A percentile compares a stretch with the other conserved stretches of the same genome.
Evolutionary conservation across 2,888 invertebrate genomes (phyloP).

Genomic region (Mythimna albipuncta): DNA sequence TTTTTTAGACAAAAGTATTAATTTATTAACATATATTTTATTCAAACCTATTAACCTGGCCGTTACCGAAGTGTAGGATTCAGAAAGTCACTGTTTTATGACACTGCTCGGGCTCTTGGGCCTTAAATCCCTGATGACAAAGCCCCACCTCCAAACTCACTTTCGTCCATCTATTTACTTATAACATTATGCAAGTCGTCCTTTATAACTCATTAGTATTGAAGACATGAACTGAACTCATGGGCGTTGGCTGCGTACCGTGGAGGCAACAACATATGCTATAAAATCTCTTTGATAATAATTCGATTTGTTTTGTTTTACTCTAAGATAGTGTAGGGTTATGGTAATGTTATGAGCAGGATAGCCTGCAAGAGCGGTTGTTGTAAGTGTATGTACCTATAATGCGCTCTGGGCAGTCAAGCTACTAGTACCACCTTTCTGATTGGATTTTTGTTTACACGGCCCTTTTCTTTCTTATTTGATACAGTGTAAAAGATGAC

Average conservation of each 20-base stretch:
- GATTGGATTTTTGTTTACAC: background rate
- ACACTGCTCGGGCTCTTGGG: too few species aligned
- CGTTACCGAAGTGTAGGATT: too few species aligned
- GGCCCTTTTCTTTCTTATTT: background rate
- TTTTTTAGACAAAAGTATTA: too few species aligned
- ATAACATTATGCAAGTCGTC: conserved; percentile 15
- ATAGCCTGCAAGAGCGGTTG: conserved; percentile 1
- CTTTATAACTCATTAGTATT: conserved; percentile 20
- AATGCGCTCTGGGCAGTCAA: background rate
- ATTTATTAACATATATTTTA: too few species aligned
- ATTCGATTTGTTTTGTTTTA: conserved; percentile 29
- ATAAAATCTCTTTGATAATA: conserved; percentile 40
- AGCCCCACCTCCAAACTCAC: background rate
- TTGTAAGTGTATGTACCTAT: background rate
- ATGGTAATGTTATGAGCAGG: conserved; percentile 22
- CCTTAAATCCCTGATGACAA: background rate
- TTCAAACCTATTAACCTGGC: too few species aligned
- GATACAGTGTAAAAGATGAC: too few species aligned
- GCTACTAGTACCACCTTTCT: background rate
- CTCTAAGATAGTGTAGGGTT: conserved; percentile 21
- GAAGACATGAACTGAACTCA: conserved; percentile 25
- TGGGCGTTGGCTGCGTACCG: conserved; percentile 9
- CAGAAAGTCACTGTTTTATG: too few species aligned
- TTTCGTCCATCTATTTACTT: background rate
- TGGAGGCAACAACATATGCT: conserved; percentile 11